phyloP scores from a whole-genome alignment of 2,888 invertebrate species.

The Mesorhabditis belari region DNA sequence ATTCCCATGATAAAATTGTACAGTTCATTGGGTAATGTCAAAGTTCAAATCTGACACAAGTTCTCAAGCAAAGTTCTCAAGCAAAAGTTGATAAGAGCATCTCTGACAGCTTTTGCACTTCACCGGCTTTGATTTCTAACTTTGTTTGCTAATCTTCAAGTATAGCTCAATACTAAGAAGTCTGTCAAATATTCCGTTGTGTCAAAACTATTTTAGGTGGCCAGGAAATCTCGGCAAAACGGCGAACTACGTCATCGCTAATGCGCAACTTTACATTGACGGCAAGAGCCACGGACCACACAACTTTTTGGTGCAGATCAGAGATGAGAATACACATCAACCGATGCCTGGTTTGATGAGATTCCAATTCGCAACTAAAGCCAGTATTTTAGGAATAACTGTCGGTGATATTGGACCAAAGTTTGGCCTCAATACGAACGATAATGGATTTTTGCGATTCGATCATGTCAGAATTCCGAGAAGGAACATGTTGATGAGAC shows the following conservation, averaged over 20 bases:
- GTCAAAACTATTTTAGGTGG: too few species aligned
- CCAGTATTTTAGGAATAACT: constrained; percentile 63
- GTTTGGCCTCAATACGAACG: constrained; percentile 70
- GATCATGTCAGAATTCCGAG: constrained; percentile 79
- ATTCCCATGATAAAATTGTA: not conserved
- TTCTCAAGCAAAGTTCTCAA: too few species aligned
- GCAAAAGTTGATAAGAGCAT: too few species aligned
- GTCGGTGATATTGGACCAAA: constrained; percentile 87
- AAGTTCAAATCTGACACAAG: too few species aligned
- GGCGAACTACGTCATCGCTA: constrained; percentile 80
- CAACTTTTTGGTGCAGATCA: constrained; percentile 81
- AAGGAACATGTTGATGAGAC: constrained; percentile 87
- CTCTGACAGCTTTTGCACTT: too few species aligned
- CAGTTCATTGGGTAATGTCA: not conserved
- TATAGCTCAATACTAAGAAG: too few species aligned
- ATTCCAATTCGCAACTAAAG: not conserved
- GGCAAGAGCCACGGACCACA: constrained; percentile 80
- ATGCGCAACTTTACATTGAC: constrained; percentile 79
- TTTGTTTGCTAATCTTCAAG: too few species aligned
- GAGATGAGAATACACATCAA: constrained; percentile 54
- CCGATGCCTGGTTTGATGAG: constrained; percentile 60
- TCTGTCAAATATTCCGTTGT: too few species aligned
- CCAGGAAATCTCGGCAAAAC: constrained; percentile 89
- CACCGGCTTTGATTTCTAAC: too few species aligned
- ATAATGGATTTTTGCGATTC: constrained; percentile 86